Evolutionary conservation across 2,888 invertebrate genomes (phyloP).

Genomic region (Ophion slaviceki): DNA sequence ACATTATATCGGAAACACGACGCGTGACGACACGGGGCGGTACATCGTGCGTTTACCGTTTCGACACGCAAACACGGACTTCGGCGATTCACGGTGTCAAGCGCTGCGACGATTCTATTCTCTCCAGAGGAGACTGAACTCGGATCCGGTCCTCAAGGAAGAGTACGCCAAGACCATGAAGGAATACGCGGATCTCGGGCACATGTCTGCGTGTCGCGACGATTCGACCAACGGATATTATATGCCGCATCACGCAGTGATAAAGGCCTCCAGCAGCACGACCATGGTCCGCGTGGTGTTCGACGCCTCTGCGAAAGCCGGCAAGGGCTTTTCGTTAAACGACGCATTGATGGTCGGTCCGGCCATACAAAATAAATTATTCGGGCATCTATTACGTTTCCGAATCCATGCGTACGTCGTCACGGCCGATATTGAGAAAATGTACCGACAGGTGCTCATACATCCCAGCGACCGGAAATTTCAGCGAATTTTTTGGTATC

Average conservation of each 20-base stretch:
- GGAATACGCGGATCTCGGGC: background rate
- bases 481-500: constrained; percentile 51
- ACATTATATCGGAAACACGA: constrained; percentile 37
- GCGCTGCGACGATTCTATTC: constrained; percentile 48
- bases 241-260: constrained; percentile 57
- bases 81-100: constrained; percentile 43
- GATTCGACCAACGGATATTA: constrained; percentile 41
- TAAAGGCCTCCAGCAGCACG: constrained; percentile 42
- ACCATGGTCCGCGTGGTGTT: constrained; percentile 41
- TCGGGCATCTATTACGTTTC: constrained; percentile 38
- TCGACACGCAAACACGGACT: background rate
- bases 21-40: constrained; percentile 30
- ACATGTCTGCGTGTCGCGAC: too few species aligned
- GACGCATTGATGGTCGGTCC: constrained; percentile 33
- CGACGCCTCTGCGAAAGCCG: constrained; percentile 22
- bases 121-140: constrained; percentile 35
- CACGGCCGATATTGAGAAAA: constrained; percentile 59
- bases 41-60: constrained; percentile 56
- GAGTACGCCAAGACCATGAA: constrained; percentile 36
- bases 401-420: constrained; percentile 51
- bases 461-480: constrained; percentile 55
- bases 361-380: constrained; percentile 26
- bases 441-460: constrained; percentile 54
- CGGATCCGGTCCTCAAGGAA: constrained; percentile 23
- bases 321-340: constrained; percentile 13